phyloP scores from a whole-genome alignment of 1,140 invertebrate genomes.

The Drosophila orena region DNA sequence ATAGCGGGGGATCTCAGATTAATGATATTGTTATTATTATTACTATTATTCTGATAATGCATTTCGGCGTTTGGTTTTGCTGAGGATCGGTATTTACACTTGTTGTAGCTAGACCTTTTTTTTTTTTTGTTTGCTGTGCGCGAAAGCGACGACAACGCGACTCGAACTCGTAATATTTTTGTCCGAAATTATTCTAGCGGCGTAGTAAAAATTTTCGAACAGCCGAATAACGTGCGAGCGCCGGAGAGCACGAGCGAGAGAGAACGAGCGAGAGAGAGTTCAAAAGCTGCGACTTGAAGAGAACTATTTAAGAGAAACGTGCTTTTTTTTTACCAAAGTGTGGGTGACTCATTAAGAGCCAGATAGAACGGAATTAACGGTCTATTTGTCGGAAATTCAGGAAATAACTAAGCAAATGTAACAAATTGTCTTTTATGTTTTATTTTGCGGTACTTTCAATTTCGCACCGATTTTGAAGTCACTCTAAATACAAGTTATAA shows the following conservation, averaged over 20 bases:
- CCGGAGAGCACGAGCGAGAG: slow-evolving; percentile 5
- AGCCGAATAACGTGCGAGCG: slow-evolving; percentile 20
- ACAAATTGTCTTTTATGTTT: neutral
- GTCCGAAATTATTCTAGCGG: slow-evolving; percentile 77
- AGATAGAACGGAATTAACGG: slow-evolving; percentile 35
- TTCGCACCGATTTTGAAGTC: neutral
- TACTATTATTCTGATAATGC: slow-evolving; percentile 42
- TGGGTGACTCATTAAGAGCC: slow-evolving; percentile 2
- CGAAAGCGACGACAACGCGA: slow-evolving; percentile 67
- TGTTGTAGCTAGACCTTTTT: slow-evolving; percentile 19
- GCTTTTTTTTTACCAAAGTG: neutral
- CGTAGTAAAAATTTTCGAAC: slow-evolving; percentile 67
- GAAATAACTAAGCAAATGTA: neutral
- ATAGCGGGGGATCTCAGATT: slow-evolving; percentile 25
- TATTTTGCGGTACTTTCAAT: too few relatives aligned
- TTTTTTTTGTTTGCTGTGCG: slow-evolving; percentile 22
- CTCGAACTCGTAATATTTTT: slow-evolving; percentile 63
- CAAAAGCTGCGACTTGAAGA: slow-evolving; percentile 24
- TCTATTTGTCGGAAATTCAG: slow-evolving; percentile 10
- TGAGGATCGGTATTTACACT: slow-evolving; percentile 19
- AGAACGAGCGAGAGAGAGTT: neutral
- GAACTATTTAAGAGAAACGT: slow-evolving; percentile 10
- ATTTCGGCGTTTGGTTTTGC: slow-evolving; percentile 13
- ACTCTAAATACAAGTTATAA: neutral
- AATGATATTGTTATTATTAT: slow-evolving; percentile 8